A percentile compares a stretch with the other conserved stretches of the same genome.
phyloP scores from a whole-genome alignment of 2,797 vertebrate species.

The Coracias cyanogaster region DNA sequence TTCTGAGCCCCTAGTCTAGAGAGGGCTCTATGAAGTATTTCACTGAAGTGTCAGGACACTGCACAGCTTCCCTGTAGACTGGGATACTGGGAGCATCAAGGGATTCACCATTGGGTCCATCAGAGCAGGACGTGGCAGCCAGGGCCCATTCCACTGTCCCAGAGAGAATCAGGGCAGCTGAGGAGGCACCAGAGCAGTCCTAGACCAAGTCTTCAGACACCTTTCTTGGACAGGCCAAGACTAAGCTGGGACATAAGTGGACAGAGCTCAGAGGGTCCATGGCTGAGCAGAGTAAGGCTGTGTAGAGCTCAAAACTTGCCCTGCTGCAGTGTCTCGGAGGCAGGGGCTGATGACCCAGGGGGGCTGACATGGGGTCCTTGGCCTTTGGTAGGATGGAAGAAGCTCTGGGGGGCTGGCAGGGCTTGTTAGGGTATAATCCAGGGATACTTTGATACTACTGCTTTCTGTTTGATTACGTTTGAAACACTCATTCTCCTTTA shows the following conservation, averaged over 20 bases:
- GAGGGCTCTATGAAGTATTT: neutral
- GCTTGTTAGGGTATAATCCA: neutral
- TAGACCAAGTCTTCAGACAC: fast-evolving
- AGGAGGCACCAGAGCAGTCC: neutral
- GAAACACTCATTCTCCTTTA: neutral
- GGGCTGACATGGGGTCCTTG: neutral
- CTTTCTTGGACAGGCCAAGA: fast-evolving
- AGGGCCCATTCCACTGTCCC: fast-evolving
- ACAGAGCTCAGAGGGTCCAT: fast-evolving
- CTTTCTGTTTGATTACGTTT: neutral
- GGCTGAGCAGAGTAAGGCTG: neutral
- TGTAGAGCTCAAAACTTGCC: neutral
- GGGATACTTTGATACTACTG: neutral
- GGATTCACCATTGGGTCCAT: fast-evolving
- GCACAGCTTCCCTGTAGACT: neutral
- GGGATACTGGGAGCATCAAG: neutral
- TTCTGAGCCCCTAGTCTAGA: neutral
- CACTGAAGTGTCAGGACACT: neutral
- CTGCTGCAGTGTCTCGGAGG: neutral
- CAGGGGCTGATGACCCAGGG: fast-evolving
- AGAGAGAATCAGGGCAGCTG: neutral
- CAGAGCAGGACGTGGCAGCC: neutral
- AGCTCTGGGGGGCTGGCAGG: neutral
- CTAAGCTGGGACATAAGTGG: too few species aligned
- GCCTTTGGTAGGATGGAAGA: too few species aligned